phyloP scores from a whole-genome alignment of 23 tunicate genomes.

The Trididemnum clinides region DNA sequence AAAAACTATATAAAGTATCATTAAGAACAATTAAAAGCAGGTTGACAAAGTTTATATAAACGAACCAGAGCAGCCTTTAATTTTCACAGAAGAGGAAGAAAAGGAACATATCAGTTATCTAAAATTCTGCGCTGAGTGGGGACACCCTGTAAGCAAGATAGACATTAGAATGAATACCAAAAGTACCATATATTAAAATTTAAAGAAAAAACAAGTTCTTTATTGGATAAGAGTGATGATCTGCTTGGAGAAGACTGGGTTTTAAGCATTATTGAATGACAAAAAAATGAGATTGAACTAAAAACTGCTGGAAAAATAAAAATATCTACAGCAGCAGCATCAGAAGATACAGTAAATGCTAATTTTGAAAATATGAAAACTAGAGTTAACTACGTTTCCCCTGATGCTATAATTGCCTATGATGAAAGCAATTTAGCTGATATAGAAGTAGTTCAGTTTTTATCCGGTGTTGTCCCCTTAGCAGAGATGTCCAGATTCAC shows the following conservation, averaged over 20 bases:
- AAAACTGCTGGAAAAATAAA: neutral
- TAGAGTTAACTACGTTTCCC: neutral
- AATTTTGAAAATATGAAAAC: neutral
- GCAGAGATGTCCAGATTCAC: too few relatives aligned
- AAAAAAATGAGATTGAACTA: neutral
- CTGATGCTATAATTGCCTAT: neutral
- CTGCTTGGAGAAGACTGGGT: neutral
- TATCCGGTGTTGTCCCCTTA: too few relatives aligned
- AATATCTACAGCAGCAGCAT: neutral
- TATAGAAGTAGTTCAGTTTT: too few relatives aligned
- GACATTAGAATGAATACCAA: neutral
- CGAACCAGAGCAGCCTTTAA: neutral
- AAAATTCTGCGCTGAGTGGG: constrained; percentile 1
- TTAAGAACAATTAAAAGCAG: neutral
- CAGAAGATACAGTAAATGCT: neutral
- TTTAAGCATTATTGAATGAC: neutral
- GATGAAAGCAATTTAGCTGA: neutral
- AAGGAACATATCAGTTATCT: neutral
- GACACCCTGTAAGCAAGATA: neutral
- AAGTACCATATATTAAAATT: neutral
- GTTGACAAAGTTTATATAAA: neutral
- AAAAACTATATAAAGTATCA: neutral
- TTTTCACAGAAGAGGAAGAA: neutral
- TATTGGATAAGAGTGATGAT: neutral
- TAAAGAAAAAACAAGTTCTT: neutral